A percentile compares a stretch with the other conserved stretches of the same genome.
These are phyloP conservation scores for Hylaeus volcanicus DNA, from an alignment of 1,140 invertebrate species.

Conservation along the genomic window DNA sequence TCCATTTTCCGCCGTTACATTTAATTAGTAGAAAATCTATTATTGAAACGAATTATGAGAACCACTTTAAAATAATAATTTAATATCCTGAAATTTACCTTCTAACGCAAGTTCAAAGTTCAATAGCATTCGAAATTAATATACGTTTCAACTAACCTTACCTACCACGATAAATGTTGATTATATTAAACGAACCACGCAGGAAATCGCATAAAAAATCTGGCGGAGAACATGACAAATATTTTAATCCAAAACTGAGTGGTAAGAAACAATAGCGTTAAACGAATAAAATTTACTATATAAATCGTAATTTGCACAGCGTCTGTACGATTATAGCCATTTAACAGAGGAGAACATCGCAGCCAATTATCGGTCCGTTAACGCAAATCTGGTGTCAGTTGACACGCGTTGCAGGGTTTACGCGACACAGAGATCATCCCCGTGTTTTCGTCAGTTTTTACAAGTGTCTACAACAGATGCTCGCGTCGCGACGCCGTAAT, in stretches of 20 bases:
- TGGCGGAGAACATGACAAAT: too few species aligned
- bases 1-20: too few species aligned
- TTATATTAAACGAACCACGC: not conserved
- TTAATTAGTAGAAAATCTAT: too few species aligned
- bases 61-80: not conserved
- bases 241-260: not conserved
- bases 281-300: not conserved
- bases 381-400: not conserved
- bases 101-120: not conserved
- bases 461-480: conserved; percentile 14
- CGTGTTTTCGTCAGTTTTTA: conserved; percentile 26
- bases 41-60: not conserved
- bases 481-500: conserved; percentile 41
- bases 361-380: conserved; percentile 20
- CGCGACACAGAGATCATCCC: not conserved
- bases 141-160: not conserved
- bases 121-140: too few species aligned
- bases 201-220: not conserved
- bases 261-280: not conserved
- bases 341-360: not conserved
- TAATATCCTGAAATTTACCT: not conserved
- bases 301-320: not conserved
- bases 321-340: too few species aligned
- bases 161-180: not conserved
- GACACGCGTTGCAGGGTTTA: not conserved